These are phyloP conservation scores for Enteromius afrohamiltoni DNA, from an alignment of 2,797 vertebrate species.

Conservation along the genomic window DNA sequence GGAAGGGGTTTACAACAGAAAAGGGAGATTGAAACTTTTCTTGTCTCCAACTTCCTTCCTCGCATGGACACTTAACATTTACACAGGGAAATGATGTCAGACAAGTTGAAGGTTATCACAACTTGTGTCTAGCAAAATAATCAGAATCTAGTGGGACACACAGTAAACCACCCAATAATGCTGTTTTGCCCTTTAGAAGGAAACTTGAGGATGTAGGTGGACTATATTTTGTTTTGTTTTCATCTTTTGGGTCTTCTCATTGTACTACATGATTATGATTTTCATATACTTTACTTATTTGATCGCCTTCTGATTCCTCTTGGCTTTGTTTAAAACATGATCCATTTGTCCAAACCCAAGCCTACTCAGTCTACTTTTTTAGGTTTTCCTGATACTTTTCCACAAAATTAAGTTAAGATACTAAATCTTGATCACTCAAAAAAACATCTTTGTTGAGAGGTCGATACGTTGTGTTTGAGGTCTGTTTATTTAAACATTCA, in stretches of 20 bases:
- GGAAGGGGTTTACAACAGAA: not conserved
- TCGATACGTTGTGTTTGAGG: not conserved
- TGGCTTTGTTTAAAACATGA: not conserved
- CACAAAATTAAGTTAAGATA: not conserved
- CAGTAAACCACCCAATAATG: conserved; percentile 40
- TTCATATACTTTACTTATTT: conserved; percentile 1
- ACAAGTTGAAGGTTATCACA: conserved; percentile 47
- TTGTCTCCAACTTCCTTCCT: conserved; percentile 30
- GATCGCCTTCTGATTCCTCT: conserved; percentile 12
- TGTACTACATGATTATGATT: not conserved
- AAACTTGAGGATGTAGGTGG: conserved; percentile 20
- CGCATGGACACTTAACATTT: conserved; percentile 60
- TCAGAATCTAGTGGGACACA: conserved; percentile 27
- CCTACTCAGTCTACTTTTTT: not conserved
- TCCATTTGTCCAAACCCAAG: not conserved
- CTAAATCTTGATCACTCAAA: not conserved
- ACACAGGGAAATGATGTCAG: conserved; percentile 52
- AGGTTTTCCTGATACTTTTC: not conserved
- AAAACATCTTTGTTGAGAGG: not conserved
- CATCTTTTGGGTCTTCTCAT: conserved; percentile 12
- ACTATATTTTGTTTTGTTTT: conserved; percentile 29
- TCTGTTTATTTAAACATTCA: not conserved
- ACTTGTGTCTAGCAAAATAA: conserved; percentile 41
- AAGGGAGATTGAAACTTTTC: conserved; percentile 18
- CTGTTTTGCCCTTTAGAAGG: conserved; percentile 53